These are phyloP conservation scores for Globia sparganii DNA, from an alignment of 2,888 invertebrate species.

Conservation along the genomic window DNA sequence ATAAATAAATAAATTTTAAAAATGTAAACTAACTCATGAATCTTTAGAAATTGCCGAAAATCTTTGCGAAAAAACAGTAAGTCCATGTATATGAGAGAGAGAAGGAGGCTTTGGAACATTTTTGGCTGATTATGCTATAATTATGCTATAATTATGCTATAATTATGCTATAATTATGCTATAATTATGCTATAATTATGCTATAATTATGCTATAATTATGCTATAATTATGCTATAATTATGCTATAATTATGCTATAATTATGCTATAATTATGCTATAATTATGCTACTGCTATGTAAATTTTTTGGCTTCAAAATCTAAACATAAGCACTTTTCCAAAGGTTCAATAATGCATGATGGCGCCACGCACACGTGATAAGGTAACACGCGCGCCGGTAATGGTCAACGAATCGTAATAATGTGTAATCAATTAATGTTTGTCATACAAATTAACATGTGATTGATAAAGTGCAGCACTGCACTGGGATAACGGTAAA, in stretches of 20 bases:
- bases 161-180: too few relatives aligned
- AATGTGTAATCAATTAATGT: constrained; percentile 54
- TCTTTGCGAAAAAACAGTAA: background rate
- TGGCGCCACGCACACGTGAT: constrained; percentile 12
- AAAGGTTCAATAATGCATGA: constrained; percentile 7
- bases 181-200: too few relatives aligned
- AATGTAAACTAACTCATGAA: background rate
- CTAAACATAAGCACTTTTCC: background rate
- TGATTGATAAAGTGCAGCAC: constrained; percentile 33
- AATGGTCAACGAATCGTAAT: constrained; percentile 35
- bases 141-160: too few relatives aligned
- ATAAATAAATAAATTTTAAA: too few relatives aligned
- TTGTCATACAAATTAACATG: constrained; percentile 44
- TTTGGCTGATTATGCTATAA: too few relatives aligned
- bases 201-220: too few relatives aligned
- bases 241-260: too few relatives aligned
- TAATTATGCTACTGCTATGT: background rate
- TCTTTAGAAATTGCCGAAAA: too few relatives aligned
- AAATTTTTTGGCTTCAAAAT: background rate
- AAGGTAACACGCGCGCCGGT: constrained; percentile 57
- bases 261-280: too few relatives aligned
- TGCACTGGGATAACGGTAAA: constrained; percentile 32
- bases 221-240: too few relatives aligned
- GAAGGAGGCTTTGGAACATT: too few relatives aligned
- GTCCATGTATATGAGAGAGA: too few relatives aligned